Conservation (phyloP, 2,888 invertebrate genomes). For the Xylota sylvarum region DNA sequence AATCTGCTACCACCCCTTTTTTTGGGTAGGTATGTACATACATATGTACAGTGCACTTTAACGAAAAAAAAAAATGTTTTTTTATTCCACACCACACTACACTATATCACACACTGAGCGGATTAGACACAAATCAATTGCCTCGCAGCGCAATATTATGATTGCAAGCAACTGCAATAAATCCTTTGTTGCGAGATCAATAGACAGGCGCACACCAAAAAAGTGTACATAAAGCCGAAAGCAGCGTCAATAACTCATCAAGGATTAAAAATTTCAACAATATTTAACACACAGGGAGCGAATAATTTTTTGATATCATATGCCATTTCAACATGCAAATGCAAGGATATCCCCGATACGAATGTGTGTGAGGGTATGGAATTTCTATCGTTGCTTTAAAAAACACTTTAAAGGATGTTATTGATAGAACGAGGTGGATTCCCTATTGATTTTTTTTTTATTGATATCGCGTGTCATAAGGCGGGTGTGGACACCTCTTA, state of each 20-base stretch:
- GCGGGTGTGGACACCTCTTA: slow-evolving; percentile 14
- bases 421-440: slow-evolving; percentile 41
- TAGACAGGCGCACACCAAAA: slow-evolving; percentile 39
- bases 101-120: slow-evolving; percentile 41
- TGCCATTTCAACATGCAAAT: slow-evolving; percentile 39
- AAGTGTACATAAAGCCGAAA: slow-evolving; percentile 11
- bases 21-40: slow-evolving; percentile 2
- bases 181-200: slow-evolving; percentile 64
- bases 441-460: slow-evolving; percentile 54
- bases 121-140: slow-evolving; percentile 72
- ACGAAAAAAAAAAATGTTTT: not conserved
- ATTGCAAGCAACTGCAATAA: slow-evolving; percentile 69
- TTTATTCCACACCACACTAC: slow-evolving; percentile 1
- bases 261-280: slow-evolving; percentile 63
- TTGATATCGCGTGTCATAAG: slow-evolving; percentile 66
- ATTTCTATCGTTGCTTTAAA: slow-evolving; percentile 21
- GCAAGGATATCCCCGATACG: slow-evolving; percentile 3
- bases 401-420: slow-evolving; percentile 14
- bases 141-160: slow-evolving; percentile 68
- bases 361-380: not conserved
- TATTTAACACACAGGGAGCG: slow-evolving; percentile 1
- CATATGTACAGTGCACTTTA: slow-evolving; percentile 1
- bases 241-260: slow-evolving; percentile 59
- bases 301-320: not conserved
- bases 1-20: slow-evolving; percentile 17